A percentile compares a stretch with the other conserved stretches of the same genome.
Evolutionary conservation across 2,113 vertebrate species (phyloP).

Genomic region (Felis catus): F.catus_Fca126_mat1.0 CM031421.1:76995501-76996000

Average conservation of each 20-base stretch:
- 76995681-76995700: neutral
- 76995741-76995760: neutral
- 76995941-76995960: conserved; percentile 40
- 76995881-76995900: neutral
- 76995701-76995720: neutral
- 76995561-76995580: neutral
- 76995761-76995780: neutral
- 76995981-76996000: conserved; percentile 33
- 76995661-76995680: neutral
- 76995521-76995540: neutral
- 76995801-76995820: neutral
- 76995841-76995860: neutral
- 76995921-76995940: neutral
- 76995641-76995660: neutral
- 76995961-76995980: conserved; percentile 51
- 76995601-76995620: neutral
- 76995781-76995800: neutral
- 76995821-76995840: neutral
- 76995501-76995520: neutral
- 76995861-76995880: neutral
- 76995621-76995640: neutral
- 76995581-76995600: neutral
- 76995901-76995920: neutral
- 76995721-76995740: neutral
- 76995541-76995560: neutral